A percentile compares a stretch with the other conserved stretches of the same genome.
Evolutionary conservation across 2,888 invertebrate genomes (phyloP).

Genomic region (Cephus sareptanus): DNA sequence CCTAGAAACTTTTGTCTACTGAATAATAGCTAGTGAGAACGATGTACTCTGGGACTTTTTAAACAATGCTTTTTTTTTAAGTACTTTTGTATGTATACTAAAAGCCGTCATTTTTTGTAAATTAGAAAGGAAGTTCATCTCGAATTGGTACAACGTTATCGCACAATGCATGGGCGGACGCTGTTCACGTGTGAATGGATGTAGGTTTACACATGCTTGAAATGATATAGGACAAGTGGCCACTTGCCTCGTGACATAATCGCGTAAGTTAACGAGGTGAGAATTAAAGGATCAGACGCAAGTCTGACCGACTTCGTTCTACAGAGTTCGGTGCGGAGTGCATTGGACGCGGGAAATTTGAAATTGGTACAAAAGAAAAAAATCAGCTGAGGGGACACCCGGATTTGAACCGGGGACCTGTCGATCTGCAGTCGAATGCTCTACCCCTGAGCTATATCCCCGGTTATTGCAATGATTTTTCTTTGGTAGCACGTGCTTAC

Average conservation of each 20-base stretch:
- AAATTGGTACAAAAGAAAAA: conserved; percentile 16
- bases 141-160: not conserved
- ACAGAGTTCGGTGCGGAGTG: conserved; percentile 39
- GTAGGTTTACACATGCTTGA: not conserved
- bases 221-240: conserved; percentile 1
- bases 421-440: conserved; percentile 46
- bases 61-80: not conserved
- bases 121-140: not conserved
- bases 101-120: not conserved
- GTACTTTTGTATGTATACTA: not conserved
- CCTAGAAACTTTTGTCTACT: not conserved
- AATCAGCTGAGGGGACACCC: conserved; percentile 34
- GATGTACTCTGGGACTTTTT: not conserved
- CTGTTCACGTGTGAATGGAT: not conserved
- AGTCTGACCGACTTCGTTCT: conserved; percentile 55
- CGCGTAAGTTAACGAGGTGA: not conserved
- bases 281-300: conserved; percentile 23
- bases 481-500: not conserved
- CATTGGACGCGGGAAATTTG: not conserved
- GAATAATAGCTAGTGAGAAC: not conserved
- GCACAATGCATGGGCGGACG: not conserved
- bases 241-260: conserved; percentile 1
- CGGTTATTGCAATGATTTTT: conserved; percentile 7
- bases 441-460: conserved; percentile 46
- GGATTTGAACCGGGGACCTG: conserved; percentile 43